Evolutionary conservation across 2,113 vertebrate species (phyloP).

Genomic region (Donacobius atricapilla): DNA sequence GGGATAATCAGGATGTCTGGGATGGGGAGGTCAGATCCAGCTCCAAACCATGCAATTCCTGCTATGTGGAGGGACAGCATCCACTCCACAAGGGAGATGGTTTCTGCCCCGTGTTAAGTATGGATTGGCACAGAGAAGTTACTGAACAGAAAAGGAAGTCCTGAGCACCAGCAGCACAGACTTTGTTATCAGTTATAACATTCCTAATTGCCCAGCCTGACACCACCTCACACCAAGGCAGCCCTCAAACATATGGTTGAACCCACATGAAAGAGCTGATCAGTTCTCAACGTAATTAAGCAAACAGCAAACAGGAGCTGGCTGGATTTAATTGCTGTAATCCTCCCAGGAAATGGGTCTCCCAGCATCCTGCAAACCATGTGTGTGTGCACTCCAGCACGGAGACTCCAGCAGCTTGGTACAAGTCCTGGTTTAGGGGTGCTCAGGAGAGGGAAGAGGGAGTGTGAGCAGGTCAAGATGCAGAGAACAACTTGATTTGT

Average conservation of each 20-base stretch:
- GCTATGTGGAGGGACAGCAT: fast-evolving
- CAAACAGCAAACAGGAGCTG: background rate
- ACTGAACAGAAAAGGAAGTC: background rate
- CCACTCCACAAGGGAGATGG: background rate
- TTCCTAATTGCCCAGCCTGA: background rate
- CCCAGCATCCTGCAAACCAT: background rate
- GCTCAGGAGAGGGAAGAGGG: background rate
- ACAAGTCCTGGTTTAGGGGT: background rate
- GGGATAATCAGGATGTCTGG: background rate
- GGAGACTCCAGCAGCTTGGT: background rate
- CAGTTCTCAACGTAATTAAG: background rate
- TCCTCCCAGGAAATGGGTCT: background rate
- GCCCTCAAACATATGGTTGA: background rate
- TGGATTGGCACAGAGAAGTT: fast-evolving
- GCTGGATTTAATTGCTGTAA: background rate
- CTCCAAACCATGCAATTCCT: background rate
- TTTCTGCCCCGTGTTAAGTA: fast-evolving
- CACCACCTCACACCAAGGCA: background rate
- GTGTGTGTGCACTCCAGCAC: fast-evolving
- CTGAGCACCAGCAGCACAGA: background rate
- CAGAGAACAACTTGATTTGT: background rate
- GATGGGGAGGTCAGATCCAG: background rate
- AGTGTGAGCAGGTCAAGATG: background rate
- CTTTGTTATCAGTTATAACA: background rate
- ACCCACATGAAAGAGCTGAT: background rate